These are phyloP conservation scores for Clavelina lepadiformis DNA, from an alignment of 23 tunicate genomes.

Conservation along the genomic window DNA sequence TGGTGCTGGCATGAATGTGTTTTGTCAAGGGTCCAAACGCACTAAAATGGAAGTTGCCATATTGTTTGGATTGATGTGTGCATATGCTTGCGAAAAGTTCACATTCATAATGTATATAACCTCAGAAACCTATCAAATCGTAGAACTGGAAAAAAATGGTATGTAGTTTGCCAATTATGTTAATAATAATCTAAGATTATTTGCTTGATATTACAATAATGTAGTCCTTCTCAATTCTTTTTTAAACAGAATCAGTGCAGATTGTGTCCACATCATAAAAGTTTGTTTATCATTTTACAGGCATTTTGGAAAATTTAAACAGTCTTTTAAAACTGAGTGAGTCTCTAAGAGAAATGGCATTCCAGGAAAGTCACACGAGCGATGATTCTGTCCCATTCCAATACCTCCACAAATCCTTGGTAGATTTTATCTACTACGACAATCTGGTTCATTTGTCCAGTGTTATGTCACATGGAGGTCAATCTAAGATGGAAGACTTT, in stretches of 20 bases:
- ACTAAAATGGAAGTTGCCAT: slow-evolving; percentile 31
- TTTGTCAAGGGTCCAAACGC: slow-evolving; percentile 26
- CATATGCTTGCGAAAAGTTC: slow-evolving; percentile 39
- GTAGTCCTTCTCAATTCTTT: no score
- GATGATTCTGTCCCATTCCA: neutral
- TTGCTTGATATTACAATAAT: no score
- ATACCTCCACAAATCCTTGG: slow-evolving; percentile 6
- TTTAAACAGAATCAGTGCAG: no score
- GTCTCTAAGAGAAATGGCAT: neutral
- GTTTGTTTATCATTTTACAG: slow-evolving; percentile 2
- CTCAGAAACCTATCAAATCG: slow-evolving; percentile 2
- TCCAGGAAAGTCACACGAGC: no score
- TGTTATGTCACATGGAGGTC: slow-evolving; percentile 1
- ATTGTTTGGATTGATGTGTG: slow-evolving; percentile 51
- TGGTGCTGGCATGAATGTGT: no score
- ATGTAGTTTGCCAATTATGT: no score
- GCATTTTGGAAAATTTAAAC: slow-evolving; percentile 32
- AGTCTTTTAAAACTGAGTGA: slow-evolving; percentile 30
- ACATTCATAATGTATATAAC: slow-evolving; percentile 20
- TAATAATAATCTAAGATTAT: no score
- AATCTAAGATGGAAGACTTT: slow-evolving; percentile 6
- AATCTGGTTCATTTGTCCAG: slow-evolving; percentile 25
- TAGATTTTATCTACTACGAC: slow-evolving; percentile 24
- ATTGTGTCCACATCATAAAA: no score
- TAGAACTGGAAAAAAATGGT: slow-evolving; percentile 59